Evolutionary conservation across 2,888 invertebrate species (phyloP), one percentile per base, ranked within the genome.

Genomic region (Coelinius sp.): DNA sequence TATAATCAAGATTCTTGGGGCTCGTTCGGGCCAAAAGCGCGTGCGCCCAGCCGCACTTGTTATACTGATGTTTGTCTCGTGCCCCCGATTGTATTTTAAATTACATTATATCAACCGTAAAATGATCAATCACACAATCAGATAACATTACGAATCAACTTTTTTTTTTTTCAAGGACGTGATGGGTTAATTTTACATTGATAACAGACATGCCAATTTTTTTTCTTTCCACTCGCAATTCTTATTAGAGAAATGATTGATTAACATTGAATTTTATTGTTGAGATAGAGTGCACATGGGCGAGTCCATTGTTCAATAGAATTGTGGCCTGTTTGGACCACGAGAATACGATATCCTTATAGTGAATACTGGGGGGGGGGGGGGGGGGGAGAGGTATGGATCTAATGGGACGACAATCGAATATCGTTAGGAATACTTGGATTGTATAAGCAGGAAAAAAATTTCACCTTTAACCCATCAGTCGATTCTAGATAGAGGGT

Each of bases 331-430:
- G 74, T 75, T 75, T 77, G 77, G 76, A 56, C 25, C 56, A 53
- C 71, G 75, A 77, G 76, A 70, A 75, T 68, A 81, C 79, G 82
- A 82, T 83, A 83, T 84, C 81, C 81, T 82, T 80, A 80, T 80
- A 82, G 78, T 77, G 81, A 74, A 10, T 63, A 38, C 41, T 72
- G 80, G 78, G 77, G 72, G 80, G 82, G 81, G 82, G n/a, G n/a
- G n/a, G n/a, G n/a, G n/a, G n/a, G n/a, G n/a, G n/a, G n/a, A n/a
- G n/a, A n/a, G n/a, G n/a, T n/a, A n/a, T 81, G 83, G 83, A 82
- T 85, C 83, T 85, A 85, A 84, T 85, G 82, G 83, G 82, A 80
- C 84, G 84, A 85, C 84, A 85, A 85, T 84, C 83, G 83, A 83
- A 81, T 84, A 84, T 85, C 85, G 85, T 85, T 85, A 83, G 78